phyloP scores from a whole-genome alignment of 2,888 invertebrate genomes.

The Pachliopta kotzebuea region DNA sequence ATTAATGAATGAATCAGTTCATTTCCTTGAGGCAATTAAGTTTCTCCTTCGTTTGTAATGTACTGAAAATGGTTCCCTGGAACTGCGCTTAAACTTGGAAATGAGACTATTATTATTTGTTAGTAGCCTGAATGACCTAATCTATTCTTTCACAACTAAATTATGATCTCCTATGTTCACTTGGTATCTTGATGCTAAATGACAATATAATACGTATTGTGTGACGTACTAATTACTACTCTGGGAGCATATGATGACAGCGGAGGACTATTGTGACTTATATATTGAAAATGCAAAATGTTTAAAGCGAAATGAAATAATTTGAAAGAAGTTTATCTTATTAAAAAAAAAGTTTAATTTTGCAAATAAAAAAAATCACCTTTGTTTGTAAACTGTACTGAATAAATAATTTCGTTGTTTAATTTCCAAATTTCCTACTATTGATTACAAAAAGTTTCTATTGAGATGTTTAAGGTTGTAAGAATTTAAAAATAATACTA shows the following conservation, averaged over 20 bases:
- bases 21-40: background rate
- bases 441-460: no score
- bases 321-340: background rate
- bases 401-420: no score
- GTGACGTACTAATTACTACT: slow-evolving; percentile 15
- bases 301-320: background rate
- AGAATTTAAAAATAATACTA: no score
- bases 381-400: no score
- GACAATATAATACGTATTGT: slow-evolving; percentile 4
- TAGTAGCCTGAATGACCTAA: background rate
- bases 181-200: slow-evolving; percentile 19
- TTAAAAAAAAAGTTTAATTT: no score
- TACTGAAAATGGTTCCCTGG: background rate
- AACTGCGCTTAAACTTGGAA: background rate
- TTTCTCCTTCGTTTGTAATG: background rate
- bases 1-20: no score
- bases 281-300: background rate
- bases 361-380: no score
- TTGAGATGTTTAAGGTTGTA: no score
- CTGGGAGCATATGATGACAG: slow-evolving; percentile 10
- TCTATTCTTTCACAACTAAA: background rate
- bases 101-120: background rate
- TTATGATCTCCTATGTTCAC: slow-evolving; percentile 13
- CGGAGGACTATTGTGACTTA: background rate
- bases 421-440: no score